Percentiles rank a stretch among this genome's conserved stretches.
Conservation (phyloP, 2,888 invertebrate genomes). For the Linnaemya vulpina region DNA sequence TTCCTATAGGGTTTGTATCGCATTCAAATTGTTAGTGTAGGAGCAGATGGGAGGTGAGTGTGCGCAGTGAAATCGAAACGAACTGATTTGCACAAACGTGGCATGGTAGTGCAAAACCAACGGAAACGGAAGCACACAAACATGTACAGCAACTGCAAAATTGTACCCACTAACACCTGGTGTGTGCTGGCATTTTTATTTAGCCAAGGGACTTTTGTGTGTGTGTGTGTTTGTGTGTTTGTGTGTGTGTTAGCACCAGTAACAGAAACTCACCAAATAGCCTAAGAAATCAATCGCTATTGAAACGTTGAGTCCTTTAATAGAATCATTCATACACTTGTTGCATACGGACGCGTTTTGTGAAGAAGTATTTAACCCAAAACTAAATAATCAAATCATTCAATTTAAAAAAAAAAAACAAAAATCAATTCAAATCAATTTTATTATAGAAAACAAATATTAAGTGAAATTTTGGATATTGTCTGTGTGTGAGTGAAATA, state of each 20-base stretch:
- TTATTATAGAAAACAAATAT: not conserved
- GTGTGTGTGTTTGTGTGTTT: not conserved
- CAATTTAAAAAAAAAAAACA: not conserved
- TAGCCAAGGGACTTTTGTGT: not conserved
- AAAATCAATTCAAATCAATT: not conserved
- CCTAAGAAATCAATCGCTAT: not conserved
- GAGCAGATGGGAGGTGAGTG: slow-evolving; percentile 71
- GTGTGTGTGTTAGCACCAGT: slow-evolving; percentile 23
- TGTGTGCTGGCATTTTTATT: not conserved
- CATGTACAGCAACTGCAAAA: not conserved
- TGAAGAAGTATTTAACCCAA: slow-evolving; percentile 8
- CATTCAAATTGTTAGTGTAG: slow-evolving; percentile 28
- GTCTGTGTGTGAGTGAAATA: not conserved
- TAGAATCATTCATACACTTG: slow-evolving; percentile 79
- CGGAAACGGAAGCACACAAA: slow-evolving; percentile 51
- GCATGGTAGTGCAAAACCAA: slow-evolving; percentile 58
- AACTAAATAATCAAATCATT: not conserved
- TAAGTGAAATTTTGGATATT: not conserved
- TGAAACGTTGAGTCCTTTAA: slow-evolving; percentile 39
- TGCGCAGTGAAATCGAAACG: slow-evolving; percentile 74
- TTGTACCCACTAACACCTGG: not conserved
- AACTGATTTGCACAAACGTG: slow-evolving; percentile 74
- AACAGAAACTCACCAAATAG: slow-evolving; percentile 9
- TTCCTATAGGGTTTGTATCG: slow-evolving; percentile 68
- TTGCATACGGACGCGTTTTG: slow-evolving; percentile 76